Percentiles rank a stretch among this genome's conserved stretches.
These are phyloP conservation scores for Stomatorhinus ivindoensis DNA, from an alignment of 2,113 vertebrate species.

Conservation along the genomic window DNA sequence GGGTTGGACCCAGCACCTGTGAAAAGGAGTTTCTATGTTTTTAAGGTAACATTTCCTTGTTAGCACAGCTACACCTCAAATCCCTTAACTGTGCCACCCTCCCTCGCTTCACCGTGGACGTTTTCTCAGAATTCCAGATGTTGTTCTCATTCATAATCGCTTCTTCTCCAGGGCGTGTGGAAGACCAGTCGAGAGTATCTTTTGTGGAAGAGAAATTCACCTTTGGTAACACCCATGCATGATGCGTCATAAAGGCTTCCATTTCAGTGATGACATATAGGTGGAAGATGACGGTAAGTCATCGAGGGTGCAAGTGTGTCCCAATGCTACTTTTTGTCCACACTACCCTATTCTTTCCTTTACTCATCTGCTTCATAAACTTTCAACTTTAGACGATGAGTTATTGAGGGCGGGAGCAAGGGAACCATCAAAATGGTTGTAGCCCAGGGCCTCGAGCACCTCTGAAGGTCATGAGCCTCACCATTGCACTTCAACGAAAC, in stretches of 20 bases:
- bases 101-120: too few relatives aligned
- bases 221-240: too few relatives aligned
- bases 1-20: too few relatives aligned
- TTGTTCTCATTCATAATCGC: not conserved
- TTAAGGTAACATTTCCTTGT: too few relatives aligned
- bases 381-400: not conserved
- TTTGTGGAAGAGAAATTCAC: not conserved
- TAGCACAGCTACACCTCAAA: too few relatives aligned
- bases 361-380: too few relatives aligned
- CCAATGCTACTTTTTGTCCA: not conserved
- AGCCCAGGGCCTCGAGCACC: not conserved
- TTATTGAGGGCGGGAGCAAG: not conserved
- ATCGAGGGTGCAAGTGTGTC: not conserved
- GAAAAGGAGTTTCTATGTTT: too few relatives aligned
- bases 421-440: not conserved
- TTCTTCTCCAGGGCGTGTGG: not conserved
- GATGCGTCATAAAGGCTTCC: too few relatives aligned
- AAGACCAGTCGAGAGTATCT: not conserved
- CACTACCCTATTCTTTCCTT: too few relatives aligned
- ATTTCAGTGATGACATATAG: too few relatives aligned
- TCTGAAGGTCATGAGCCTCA: not conserved
- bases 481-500: not conserved
- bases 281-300: too few relatives aligned
- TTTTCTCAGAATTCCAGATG: not conserved
- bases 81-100: not conserved